phyloP scores from a whole-genome alignment of 2,888 invertebrate genomes.

The Lepidochitona cinerea region DNA sequence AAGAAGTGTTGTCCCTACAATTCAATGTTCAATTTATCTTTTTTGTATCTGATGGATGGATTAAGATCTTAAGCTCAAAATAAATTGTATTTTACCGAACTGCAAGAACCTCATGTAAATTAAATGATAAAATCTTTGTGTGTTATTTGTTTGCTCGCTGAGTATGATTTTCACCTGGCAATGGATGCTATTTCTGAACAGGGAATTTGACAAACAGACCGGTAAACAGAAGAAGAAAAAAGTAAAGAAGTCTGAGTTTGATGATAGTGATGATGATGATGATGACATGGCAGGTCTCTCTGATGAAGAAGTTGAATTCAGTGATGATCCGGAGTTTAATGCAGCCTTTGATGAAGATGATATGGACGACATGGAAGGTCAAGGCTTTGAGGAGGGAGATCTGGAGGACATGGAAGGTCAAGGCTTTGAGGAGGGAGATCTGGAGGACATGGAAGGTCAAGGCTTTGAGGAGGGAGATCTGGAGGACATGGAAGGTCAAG shows the following conservation, averaged over 20 bases:
- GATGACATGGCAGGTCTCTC: constrained; percentile 46
- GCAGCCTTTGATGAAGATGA: constrained; percentile 53
- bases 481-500: constrained; percentile 39
- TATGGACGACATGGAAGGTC: constrained; percentile 34
- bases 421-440: constrained; percentile 52
- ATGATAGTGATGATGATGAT: constrained; percentile 52
- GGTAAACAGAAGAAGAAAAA: constrained; percentile 54
- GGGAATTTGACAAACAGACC: constrained; percentile 21
- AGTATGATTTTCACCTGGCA: too few species aligned
- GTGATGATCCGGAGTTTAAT: constrained; percentile 59
- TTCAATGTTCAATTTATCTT: too few species aligned
- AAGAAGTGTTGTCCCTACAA: too few species aligned
- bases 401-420: constrained; percentile 35
- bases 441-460: constrained; percentile 34
- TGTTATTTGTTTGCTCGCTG: too few species aligned
- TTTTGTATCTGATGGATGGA: too few species aligned
- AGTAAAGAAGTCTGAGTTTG: constrained; percentile 43
- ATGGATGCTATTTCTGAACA: too few species aligned
- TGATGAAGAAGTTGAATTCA: constrained; percentile 57
- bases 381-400: constrained; percentile 52
- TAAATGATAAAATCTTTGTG: too few species aligned
- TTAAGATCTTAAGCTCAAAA: too few species aligned
- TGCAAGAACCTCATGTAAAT: too few species aligned
- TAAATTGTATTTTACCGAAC: too few species aligned
- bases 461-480: constrained; percentile 53